Base-by-base conservation (phyloP, 2,888 invertebrate species). In the Sussaba pulchella region DNA sequence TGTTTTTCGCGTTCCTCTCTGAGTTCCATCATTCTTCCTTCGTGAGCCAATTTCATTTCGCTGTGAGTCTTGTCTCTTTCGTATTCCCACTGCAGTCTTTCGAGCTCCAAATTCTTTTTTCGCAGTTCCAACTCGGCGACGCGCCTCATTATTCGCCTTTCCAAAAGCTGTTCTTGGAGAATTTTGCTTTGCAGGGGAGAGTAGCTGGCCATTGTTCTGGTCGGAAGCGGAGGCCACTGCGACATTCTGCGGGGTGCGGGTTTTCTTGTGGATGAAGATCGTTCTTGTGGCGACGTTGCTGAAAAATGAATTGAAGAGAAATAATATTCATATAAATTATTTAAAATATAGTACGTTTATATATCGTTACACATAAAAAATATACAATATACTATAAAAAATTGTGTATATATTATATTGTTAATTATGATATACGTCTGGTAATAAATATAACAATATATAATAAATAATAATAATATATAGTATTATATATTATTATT, bases 11-110 rank as follows among this genome's bases (percentile, higher is more conserved):
- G 84, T 52, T 90, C 88, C 72, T 90, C 89, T 61, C 85, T 85
- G n/a, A 89, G 66, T 80, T 90, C 87, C 88, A 90, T 90, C 86
- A 90, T 88, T 2, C 87, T 83, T 63, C 82, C 85, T 74, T 90
- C 89, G 67, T 90, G 88, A 21, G 87, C 87, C 84, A 89, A 89
- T 52, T 86, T 83, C 59, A 88, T 31, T 71, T 90, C 88, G 74
- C 82, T 87, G 45, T 89, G 87, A 3, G 85, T 82, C 81, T 88
- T 90, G 45, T 90, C 88, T 50, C 84, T 86, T 59, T 90, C 86
- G 79, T 83, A 88, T 69, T 90, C 88, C 87, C 88, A 90, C 71
- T 89, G 87, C 39, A 87, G 84, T 81, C 86, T 86, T 67, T 90
- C 88, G 26, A 88, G 78, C 64, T 90, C 89, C 17, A 90, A 72